phyloP scores from a whole-genome alignment of 1,140 invertebrate genomes.

The Sycophila sp. region DNA sequence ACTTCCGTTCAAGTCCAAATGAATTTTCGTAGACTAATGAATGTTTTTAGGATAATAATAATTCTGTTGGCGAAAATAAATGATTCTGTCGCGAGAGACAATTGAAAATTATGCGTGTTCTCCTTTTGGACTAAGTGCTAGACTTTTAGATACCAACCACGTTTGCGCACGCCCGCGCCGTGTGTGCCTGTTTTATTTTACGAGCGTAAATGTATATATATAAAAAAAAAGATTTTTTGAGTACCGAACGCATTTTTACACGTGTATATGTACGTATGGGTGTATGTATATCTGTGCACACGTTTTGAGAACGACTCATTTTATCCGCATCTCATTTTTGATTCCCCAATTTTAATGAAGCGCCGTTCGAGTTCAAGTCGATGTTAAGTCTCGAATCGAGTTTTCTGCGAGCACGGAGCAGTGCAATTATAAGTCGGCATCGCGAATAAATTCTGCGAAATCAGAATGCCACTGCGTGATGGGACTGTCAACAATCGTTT shows the following conservation, averaged over 20 bases:
- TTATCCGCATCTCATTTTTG: too few species aligned
- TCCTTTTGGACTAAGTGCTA: neutral
- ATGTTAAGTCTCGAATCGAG: too few species aligned
- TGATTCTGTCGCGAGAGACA: too few species aligned
- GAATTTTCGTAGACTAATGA: too few species aligned
- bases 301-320: neutral
- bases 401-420: neutral
- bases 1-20: neutral
- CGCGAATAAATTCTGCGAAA: too few species aligned
- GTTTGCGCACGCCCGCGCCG: neutral
- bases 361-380: too few species aligned
- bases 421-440: too few species aligned
- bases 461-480: neutral
- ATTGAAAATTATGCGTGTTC: slow-evolving; percentile 21
- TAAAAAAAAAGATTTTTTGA: neutral
- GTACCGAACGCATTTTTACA: slow-evolving; percentile 3
- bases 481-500: slow-evolving; percentile 10
- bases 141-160: neutral
- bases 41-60: too few species aligned
- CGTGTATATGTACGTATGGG: slow-evolving; percentile 10
- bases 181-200: neutral
- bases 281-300: neutral
- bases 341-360: too few species aligned
- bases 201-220: neutral
- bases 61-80: too few species aligned